A percentile compares a stretch with the other conserved stretches of the same genome.
These are phyloP conservation scores for Ctenomys sociabilis DNA, from an alignment of 2,113 vertebrate species.

Conservation along the genomic window DNA sequence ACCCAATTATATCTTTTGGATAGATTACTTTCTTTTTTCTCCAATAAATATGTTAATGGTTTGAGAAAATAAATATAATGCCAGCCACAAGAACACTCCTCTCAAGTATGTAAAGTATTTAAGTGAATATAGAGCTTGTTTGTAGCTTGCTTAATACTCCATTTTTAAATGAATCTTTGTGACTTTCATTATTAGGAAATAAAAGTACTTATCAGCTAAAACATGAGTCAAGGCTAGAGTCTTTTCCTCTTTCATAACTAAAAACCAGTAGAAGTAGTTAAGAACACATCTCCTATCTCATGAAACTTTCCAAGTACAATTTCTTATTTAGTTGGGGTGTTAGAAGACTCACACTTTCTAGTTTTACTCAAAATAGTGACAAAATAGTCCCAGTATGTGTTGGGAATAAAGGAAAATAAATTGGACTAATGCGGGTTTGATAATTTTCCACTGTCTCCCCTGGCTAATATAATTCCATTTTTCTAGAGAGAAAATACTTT, in stretches of 20 bases:
- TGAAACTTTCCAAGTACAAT: slow-evolving; percentile 32
- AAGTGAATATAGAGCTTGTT: background rate
- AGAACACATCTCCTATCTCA: background rate
- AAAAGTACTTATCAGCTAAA: slow-evolving; percentile 40
- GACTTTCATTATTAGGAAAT: slow-evolving; percentile 27
- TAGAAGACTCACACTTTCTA: background rate
- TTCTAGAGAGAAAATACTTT: background rate
- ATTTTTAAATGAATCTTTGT: slow-evolving; percentile 38
- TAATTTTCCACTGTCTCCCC: background rate
- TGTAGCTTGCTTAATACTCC: background rate
- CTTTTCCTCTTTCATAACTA: background rate
- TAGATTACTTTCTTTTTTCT: background rate
- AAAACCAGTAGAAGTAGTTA: slow-evolving; percentile 2
- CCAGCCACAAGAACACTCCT: background rate
- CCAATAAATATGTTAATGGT: slow-evolving; percentile 38
- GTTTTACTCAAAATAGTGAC: slow-evolving; percentile 39
- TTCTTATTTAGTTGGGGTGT: background rate
- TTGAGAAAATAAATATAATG: slow-evolving; percentile 37
- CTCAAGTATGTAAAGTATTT: slow-evolving; percentile 41
- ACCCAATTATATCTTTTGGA: slow-evolving; percentile 21
- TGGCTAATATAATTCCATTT: background rate
- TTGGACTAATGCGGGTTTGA: background rate
- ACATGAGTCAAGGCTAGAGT: background rate
- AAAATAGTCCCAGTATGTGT: background rate
- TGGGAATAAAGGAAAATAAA: background rate